These are phyloP conservation scores for Ochropleura leucogaster DNA, from an alignment of 2,888 invertebrate species.

Conservation along the genomic window DNA sequence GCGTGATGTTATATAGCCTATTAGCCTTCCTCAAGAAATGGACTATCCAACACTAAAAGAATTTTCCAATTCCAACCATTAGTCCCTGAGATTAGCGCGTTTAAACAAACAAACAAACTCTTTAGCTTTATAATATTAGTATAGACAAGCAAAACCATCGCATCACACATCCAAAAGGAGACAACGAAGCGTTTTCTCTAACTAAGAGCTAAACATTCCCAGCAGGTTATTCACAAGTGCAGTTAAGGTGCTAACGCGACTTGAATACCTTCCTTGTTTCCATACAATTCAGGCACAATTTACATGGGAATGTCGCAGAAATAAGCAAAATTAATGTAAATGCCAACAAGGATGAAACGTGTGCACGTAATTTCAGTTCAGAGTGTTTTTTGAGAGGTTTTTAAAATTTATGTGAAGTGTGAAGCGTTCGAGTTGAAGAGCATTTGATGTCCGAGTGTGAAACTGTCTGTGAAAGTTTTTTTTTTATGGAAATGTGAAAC, in stretches of 20 bases:
- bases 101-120: too few relatives aligned
- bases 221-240: slow-evolving; percentile 62
- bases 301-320: slow-evolving; percentile 54
- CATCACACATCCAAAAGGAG: slow-evolving; percentile 35
- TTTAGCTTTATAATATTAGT: too few relatives aligned
- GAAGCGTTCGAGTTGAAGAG: slow-evolving; percentile 20
- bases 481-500: slow-evolving; percentile 22
- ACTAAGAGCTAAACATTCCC: slow-evolving; percentile 57
- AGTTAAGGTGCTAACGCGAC: slow-evolving; percentile 58
- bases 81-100: too few relatives aligned
- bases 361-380: slow-evolving; percentile 32
- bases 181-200: slow-evolving; percentile 47
- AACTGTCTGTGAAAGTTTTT: slow-evolving; percentile 20
- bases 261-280: slow-evolving; percentile 65
- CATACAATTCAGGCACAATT: slow-evolving; percentile 63
- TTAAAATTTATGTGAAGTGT: slow-evolving; percentile 14
- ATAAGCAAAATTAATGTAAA: slow-evolving; percentile 64
- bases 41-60: too few relatives aligned
- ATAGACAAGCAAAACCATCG: not conserved
- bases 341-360: slow-evolving; percentile 40
- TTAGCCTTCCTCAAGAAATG: too few relatives aligned
- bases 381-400: slow-evolving; percentile 32
- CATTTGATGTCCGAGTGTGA: slow-evolving; percentile 39
- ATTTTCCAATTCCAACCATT: too few relatives aligned
- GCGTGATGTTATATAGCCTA: too few relatives aligned